phyloP scores from a whole-genome alignment of 1,140 invertebrate genomes.

The Drosophila elegans region DNA sequence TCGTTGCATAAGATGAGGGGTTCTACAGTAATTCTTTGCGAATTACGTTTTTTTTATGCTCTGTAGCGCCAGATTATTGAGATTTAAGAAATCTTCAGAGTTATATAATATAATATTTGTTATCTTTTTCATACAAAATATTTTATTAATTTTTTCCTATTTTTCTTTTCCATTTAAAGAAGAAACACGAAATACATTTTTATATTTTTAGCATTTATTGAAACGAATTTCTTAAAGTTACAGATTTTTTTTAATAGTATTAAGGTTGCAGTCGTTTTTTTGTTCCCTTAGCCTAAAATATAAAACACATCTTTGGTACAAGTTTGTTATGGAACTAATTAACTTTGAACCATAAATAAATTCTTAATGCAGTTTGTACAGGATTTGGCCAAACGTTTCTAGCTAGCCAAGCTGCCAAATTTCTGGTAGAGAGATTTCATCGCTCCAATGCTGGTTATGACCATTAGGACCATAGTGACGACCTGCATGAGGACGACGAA shows the following conservation, averaged over 20 bases:
- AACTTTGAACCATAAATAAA: not conserved
- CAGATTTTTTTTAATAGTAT: not conserved
- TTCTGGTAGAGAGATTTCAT: constrained; percentile 66
- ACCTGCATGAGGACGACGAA: constrained; percentile 67
- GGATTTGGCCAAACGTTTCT: not conserved
- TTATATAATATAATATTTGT: no score
- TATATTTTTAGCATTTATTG: not conserved
- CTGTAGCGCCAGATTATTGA: no score
- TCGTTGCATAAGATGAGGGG: no score
- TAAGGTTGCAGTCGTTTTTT: not conserved
- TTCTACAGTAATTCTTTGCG: no score
- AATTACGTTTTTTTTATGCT: no score
- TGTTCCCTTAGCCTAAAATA: not conserved
- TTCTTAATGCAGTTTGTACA: not conserved
- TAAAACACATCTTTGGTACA: not conserved
- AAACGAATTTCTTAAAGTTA: not conserved
- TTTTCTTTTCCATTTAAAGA: no score
- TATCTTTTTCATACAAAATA: no score
- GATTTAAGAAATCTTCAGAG: no score
- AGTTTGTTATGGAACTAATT: not conserved
- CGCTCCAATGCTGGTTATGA: constrained; percentile 66
- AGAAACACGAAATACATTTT: no score
- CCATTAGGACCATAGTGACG: constrained; percentile 59
- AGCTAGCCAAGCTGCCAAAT: constrained; percentile 37
- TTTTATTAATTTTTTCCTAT: no score